phyloP scores from a whole-genome alignment of 2,888 invertebrate genomes.

The Auanema sp. region DNA sequence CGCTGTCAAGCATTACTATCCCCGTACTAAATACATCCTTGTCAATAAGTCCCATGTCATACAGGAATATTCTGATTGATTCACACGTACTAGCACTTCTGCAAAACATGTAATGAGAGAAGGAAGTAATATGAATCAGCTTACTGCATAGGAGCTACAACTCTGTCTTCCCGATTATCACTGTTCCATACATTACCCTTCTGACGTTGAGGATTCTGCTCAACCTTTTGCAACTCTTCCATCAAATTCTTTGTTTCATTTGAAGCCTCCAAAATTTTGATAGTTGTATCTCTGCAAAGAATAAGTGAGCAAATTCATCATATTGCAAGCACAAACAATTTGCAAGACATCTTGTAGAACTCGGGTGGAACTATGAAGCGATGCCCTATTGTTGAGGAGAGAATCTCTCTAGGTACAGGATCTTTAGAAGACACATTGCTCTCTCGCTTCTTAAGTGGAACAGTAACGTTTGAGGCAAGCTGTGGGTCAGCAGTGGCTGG shows the following conservation, averaged over 20 bases:
- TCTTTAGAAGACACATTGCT: neutral
- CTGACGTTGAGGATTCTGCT: slow-evolving; percentile 28
- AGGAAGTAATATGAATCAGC: neutral
- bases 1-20: slow-evolving; percentile 72
- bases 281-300: slow-evolving; percentile 41
- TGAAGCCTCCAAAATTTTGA: slow-evolving; percentile 39
- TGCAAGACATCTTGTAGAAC: slow-evolving; percentile 53
- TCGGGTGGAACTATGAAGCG: slow-evolving; percentile 51
- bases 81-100: slow-evolving; percentile 76
- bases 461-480: too few species aligned
- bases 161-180: slow-evolving; percentile 25
- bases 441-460: neutral
- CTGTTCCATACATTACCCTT: slow-evolving; percentile 33
- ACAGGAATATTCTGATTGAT: slow-evolving; percentile 88
- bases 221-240: slow-evolving; percentile 33
- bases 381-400: slow-evolving; percentile 33
- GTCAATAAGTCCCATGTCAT: slow-evolving; percentile 87
- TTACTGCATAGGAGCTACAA: slow-evolving; percentile 20
- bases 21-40: slow-evolving; percentile 69
- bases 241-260: slow-evolving; percentile 38
- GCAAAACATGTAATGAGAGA: slow-evolving; percentile 11
- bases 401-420: slow-evolving; percentile 11
- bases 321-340: slow-evolving; percentile 42
- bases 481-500: slow-evolving; percentile 5
- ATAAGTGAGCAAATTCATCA: neutral